A percentile compares a stretch with the other conserved stretches of the same genome.
phyloP scores from a whole-genome alignment of 2,888 invertebrate species.

The Caprella mutica region DNA sequence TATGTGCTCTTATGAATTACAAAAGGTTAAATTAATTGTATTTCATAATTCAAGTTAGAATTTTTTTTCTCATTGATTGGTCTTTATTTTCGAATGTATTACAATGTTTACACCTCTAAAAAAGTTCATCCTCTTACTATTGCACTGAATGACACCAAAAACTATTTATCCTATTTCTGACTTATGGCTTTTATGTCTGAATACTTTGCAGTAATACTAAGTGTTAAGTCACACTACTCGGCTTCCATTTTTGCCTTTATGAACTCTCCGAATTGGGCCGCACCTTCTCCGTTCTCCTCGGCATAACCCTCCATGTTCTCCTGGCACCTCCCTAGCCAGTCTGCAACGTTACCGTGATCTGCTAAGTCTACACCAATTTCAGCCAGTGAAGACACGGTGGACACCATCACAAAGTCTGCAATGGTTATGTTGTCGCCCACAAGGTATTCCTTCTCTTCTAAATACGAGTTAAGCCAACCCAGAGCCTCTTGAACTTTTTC shows the following conservation, averaged over 20 bases:
- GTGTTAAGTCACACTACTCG: too few relatives aligned
- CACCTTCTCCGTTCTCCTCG: slow-evolving; percentile 20
- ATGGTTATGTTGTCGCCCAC: slow-evolving; percentile 62
- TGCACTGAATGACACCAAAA: too few relatives aligned
- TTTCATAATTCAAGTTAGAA: too few relatives aligned
- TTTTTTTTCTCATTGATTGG: too few relatives aligned
- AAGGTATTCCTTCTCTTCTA: slow-evolving; percentile 56
- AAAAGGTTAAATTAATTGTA: too few relatives aligned
- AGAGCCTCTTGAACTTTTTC: slow-evolving; percentile 58
- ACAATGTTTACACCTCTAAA: too few relatives aligned
- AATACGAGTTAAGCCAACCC: slow-evolving; percentile 57
- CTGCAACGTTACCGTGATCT: slow-evolving; percentile 8
- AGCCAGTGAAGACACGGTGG: slow-evolving; percentile 55
- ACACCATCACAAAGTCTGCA: slow-evolving; percentile 60
- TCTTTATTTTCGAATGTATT: too few relatives aligned
- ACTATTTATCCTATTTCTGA: too few relatives aligned
- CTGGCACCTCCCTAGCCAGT: slow-evolving; percentile 29
- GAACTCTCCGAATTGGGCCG: slow-evolving; percentile 14
- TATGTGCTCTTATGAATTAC: too few relatives aligned
- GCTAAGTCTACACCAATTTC: slow-evolving; percentile 20
- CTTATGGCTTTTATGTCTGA: too few relatives aligned
- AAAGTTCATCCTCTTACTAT: too few relatives aligned
- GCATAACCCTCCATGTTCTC: slow-evolving; percentile 21
- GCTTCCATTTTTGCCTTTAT: slow-evolving; percentile 9
- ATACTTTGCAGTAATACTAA: too few relatives aligned